These are phyloP conservation scores for Hiodon tergisus DNA, from an alignment of 2,113 vertebrate genomes.

Conservation along the genomic window DNA sequence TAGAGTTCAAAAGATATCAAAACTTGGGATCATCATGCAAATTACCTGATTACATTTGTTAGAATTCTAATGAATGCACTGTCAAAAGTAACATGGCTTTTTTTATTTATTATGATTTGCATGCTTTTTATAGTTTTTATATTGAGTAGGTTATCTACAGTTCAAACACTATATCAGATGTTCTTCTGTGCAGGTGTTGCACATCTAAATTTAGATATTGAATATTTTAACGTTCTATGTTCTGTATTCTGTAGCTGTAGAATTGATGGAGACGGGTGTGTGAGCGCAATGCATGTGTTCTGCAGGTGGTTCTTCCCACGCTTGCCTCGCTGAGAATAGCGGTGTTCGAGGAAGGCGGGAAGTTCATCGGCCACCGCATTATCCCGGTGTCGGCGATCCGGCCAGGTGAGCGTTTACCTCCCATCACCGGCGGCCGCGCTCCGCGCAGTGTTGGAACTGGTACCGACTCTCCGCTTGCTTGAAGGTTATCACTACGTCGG, in stretches of 20 bases:
- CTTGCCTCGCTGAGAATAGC: slow-evolving; percentile 78
- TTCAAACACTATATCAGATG: too few relatives aligned
- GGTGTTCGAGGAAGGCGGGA: slow-evolving; percentile 83
- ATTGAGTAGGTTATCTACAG: too few relatives aligned
- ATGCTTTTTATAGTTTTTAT: too few relatives aligned
- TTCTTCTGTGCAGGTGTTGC: not conserved
- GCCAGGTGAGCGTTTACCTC: slow-evolving; percentile 61
- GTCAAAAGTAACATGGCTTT: too few relatives aligned
- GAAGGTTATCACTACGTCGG: slow-evolving; percentile 82
- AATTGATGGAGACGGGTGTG: not conserved
- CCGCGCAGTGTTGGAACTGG: too few relatives aligned
- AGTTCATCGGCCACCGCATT: slow-evolving; percentile 84
- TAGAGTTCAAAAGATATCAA: not conserved
- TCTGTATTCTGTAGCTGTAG: not conserved
- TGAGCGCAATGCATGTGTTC: not conserved
- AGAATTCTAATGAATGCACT: too few relatives aligned
- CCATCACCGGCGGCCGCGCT: not conserved
- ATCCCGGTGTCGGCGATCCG: slow-evolving; percentile 81
- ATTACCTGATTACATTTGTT: too few relatives aligned
- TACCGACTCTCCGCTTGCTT: slow-evolving; percentile 26
- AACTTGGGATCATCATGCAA: too few relatives aligned
- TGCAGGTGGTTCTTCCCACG: slow-evolving; percentile 77
- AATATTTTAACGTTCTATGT: not conserved
- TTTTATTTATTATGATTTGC: too few relatives aligned
- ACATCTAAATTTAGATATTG: not conserved